These are phyloP conservation scores for Meiosimyza decipiens DNA, from an alignment of 2,888 invertebrate genomes.

Conservation along the genomic window DNA sequence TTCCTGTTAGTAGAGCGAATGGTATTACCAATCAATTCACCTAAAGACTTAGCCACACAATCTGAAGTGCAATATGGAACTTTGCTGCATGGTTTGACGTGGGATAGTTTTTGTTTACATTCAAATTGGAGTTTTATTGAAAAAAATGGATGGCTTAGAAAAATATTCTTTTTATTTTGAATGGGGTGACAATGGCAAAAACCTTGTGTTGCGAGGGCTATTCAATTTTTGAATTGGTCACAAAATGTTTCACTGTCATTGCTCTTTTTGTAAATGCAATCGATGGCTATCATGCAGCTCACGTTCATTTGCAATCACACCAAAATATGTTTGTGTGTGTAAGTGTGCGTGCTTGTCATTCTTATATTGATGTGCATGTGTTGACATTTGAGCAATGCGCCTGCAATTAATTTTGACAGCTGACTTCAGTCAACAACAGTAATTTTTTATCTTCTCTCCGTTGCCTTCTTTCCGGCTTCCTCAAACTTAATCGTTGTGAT, in stretches of 20 bases:
- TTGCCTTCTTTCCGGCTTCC: background rate
- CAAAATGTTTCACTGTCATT: background rate
- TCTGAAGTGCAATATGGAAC: slow-evolving; percentile 94
- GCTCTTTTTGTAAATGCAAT: no score
- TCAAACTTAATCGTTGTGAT: background rate
- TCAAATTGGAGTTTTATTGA: no score
- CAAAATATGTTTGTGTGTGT: background rate
- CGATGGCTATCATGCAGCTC: no score
- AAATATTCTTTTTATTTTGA: background rate
- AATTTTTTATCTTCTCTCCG: no score
- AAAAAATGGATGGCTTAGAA: no score
- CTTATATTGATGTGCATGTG: background rate
- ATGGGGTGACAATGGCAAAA: background rate
- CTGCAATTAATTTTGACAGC: slow-evolving; percentile 48
- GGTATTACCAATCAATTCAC: slow-evolving; percentile 93
- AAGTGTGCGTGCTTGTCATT: no score
- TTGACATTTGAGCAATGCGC: slow-evolving; percentile 47
- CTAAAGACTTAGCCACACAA: slow-evolving; percentile 90
- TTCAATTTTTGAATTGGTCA: no score
- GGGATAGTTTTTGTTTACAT: slow-evolving; percentile 64
- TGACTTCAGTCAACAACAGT: slow-evolving; percentile 30
- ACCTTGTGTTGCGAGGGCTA: no score
- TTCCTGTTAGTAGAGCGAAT: slow-evolving; percentile 98
- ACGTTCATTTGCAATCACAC: no score
- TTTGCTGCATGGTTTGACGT: slow-evolving; percentile 81